These are phyloP conservation scores for Poecile montanus DNA, from an alignment of 2,797 vertebrate species.

Conservation along the genomic window DNA sequence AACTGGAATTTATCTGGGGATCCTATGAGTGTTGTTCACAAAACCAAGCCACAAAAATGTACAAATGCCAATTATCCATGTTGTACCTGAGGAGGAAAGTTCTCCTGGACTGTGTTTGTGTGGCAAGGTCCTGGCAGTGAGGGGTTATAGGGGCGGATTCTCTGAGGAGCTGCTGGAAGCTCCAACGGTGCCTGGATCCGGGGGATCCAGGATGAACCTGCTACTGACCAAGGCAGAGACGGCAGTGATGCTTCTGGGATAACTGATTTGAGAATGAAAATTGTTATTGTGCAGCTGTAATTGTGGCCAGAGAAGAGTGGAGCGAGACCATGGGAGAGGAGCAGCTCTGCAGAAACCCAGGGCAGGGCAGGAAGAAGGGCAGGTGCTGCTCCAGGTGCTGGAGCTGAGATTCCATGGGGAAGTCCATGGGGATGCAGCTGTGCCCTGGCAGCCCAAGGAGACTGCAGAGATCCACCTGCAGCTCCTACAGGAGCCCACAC, in stretches of 20 bases:
- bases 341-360: neutral
- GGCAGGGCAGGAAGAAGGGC: neutral
- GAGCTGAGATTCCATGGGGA: neutral
- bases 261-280: neutral
- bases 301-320: neutral
- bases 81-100: neutral
- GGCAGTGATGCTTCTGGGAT: neutral
- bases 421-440: neutral
- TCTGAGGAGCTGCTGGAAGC: neutral
- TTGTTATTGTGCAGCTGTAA: too few species aligned
- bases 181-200: neutral
- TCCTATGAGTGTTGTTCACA: neutral
- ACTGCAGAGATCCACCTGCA: neutral
- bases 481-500: neutral
- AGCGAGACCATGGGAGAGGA: neutral
- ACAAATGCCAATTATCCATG: neutral
- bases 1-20: neutral
- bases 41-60: neutral
- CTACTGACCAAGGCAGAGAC: neutral
- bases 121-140: neutral
- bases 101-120: neutral
- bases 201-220: neutral
- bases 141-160: neutral
- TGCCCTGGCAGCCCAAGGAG: neutral
- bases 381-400: fast-evolving